Evolutionary conservation across 2,888 invertebrate genomes (phyloP).

Genomic region (Thera obeliscata): DNA sequence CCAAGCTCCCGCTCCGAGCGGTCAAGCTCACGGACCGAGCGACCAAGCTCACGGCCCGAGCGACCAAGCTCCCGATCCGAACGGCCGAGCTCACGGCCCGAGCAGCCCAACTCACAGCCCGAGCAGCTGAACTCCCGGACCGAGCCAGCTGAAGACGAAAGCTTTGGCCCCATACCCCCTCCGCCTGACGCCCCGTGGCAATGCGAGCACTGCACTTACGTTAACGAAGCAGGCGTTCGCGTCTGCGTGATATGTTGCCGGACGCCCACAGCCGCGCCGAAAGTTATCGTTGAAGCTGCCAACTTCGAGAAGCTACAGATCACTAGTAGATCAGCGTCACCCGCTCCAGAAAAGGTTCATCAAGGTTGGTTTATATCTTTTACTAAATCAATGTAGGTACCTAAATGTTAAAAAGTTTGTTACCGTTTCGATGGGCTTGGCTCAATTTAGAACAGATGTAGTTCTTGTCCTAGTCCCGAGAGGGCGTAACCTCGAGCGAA

Average conservation of each 20-base stretch:
- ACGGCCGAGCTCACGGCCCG: slow-evolving; percentile 12
- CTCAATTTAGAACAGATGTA: too few species aligned
- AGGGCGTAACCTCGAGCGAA: too few species aligned
- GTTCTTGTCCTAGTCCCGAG: too few species aligned
- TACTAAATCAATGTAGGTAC: too few species aligned
- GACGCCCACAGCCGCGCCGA: slow-evolving; percentile 85
- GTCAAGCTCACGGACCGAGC: slow-evolving; percentile 15
- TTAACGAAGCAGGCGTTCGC: slow-evolving; percentile 91
- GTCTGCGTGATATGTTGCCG: slow-evolving; percentile 95
- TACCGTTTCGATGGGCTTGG: too few species aligned
- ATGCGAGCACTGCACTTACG: slow-evolving; percentile 95
- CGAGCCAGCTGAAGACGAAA: slow-evolving; percentile 52
- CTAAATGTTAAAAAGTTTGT: too few species aligned
- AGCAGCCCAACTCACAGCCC: slow-evolving; percentile 7
- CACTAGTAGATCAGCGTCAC: slow-evolving; percentile 33
- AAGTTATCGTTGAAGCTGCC: slow-evolving; percentile 46
- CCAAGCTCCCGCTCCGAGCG: slow-evolving; percentile 5
- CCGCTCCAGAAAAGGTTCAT: slow-evolving; percentile 46
- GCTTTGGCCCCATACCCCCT: slow-evolving; percentile 74
- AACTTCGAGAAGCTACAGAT: slow-evolving; percentile 49
- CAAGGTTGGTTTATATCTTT: slow-evolving; percentile 75
- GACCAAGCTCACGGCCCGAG: slow-evolving; percentile 9
- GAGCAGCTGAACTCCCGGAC: slow-evolving; percentile 29
- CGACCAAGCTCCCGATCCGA: slow-evolving; percentile 16
- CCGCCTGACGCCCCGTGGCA: slow-evolving; percentile 89